Evolutionary conservation across 2,888 invertebrate species (phyloP), one percentile per base, ranked within the genome.

Genomic region (Cataglyphis altisquamis): DNA sequence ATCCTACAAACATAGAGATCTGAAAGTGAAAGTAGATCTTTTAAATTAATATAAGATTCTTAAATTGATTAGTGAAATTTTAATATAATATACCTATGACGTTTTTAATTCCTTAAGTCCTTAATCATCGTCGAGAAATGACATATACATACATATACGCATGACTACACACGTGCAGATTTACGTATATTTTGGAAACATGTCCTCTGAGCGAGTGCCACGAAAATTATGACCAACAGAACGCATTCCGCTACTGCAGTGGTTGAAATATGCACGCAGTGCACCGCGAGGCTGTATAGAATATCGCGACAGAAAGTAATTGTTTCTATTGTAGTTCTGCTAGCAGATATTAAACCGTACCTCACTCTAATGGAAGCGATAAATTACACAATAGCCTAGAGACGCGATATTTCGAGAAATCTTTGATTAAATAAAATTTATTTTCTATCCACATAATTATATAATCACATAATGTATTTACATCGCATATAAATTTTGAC

Each of bases 201-300:
- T 10, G 45, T 52, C 32, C 57, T 66, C 39, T 39, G 52, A 29
- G 29, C 36, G 48, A 48, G 15, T 36, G 78, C n/a, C 21, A 70
- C 78, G 41, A 73, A 84, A 90, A 85, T 88, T 90, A 86, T 85
- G 81, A 70, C 64, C 68, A 70, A 77, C 89, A 48, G 32, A 36
- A 41, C 70, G 73, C 45, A 64, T 48, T 62, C 32, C 68, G 60
- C 80, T 70, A 57, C 78, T 52, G 80, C 62, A 39, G 57, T 45
- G 52, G 63, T 67, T 86, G 90, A 90, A 87, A 90, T 91, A 91
- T 88, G 84, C 83, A 85, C 70, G 82, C 57, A 82, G 57, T 39
- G 74, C 68, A 36, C 74, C 73, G 21, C 55, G 74, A 78, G 73
- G 78, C 70, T 63, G 78, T 85, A 74, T 64, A 63, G 77, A 78